Conservation (phyloP, 1,140 invertebrate genomes). For the Trachelipus rathkii region DNA sequence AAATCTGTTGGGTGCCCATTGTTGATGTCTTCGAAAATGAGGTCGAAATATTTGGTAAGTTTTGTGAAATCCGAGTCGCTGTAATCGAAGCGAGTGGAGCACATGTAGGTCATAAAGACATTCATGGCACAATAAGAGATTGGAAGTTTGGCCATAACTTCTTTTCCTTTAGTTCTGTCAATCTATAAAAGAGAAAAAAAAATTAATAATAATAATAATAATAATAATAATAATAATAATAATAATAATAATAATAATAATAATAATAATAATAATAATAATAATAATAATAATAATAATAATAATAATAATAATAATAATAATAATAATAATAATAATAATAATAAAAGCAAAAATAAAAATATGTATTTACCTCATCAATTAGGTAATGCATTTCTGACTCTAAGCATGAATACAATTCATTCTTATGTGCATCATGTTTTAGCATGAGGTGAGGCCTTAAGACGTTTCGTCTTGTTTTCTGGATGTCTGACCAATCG, state of each 20-base stretch:
- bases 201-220: not conserved
- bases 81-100: constrained; percentile 65
- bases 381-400: constrained; percentile 41
- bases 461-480: constrained; percentile 67
- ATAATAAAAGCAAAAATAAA: not conserved
- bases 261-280: not conserved
- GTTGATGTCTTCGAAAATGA: constrained; percentile 83
- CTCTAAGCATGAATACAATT: constrained; percentile 34
- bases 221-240: not conserved
- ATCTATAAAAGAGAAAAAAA: constrained; percentile 31
- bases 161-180: constrained; percentile 24
- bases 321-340: not conserved
- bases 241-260: not conserved
- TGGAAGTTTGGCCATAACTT: constrained; percentile 32
- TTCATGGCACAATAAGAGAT: constrained; percentile 54
- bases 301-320: not conserved
- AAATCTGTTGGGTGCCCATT: constrained; percentile 83
- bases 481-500: constrained; percentile 77
- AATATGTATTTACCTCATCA: constrained; percentile 28
- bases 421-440: constrained; percentile 58
- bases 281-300: not conserved
- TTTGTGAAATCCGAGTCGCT: constrained; percentile 62
- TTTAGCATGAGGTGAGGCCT: constrained; percentile 38
- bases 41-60: constrained; percentile 70
- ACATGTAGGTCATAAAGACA: constrained; percentile 80